phyloP scores from a whole-genome alignment of 2,797 vertebrate genomes.

The Nasua narica region DNA sequence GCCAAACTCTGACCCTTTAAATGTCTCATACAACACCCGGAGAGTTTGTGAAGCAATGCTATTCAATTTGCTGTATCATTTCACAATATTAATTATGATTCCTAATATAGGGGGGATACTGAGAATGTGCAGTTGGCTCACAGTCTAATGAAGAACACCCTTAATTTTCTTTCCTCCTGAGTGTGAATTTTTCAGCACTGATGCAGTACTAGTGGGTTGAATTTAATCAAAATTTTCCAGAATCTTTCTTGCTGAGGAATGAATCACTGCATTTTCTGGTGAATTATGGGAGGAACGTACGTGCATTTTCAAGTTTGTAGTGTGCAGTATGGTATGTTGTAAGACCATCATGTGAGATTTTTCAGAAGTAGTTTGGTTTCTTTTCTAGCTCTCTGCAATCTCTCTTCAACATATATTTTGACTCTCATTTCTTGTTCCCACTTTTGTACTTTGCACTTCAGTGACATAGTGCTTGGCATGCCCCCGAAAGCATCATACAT shows the following conservation, averaged over 20 bases:
- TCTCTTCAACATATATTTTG: not conserved
- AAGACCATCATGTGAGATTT: not conserved
- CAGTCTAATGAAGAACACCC: not conserved
- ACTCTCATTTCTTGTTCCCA: not conserved
- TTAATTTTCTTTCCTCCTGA: not conserved
- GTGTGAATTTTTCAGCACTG: slow-evolving; percentile 53
- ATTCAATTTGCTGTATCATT: slow-evolving; percentile 16
- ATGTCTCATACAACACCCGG: slow-evolving; percentile 16
- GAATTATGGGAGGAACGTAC: not conserved
- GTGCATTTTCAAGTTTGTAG: not conserved
- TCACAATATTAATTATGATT: slow-evolving; percentile 48
- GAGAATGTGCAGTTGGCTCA: not conserved
- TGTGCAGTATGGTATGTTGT: not conserved
- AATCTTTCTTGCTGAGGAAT: not conserved
- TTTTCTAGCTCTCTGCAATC: not conserved
- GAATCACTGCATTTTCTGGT: slow-evolving; percentile 35
- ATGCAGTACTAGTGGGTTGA: not conserved
- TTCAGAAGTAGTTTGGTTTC: not conserved
- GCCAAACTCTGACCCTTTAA: slow-evolving; percentile 42
- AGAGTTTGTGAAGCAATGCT: slow-evolving; percentile 28
- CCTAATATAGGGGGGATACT: not conserved
- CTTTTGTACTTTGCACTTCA: not conserved
- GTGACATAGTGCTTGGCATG: not conserved
- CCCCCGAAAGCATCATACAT: not conserved
- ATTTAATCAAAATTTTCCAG: slow-evolving; percentile 25